Percentiles rank a stretch among this genome's conserved stretches.
Evolutionary conservation across 2,888 invertebrate species (phyloP).

Genomic region (Villa cingulata): DNA sequence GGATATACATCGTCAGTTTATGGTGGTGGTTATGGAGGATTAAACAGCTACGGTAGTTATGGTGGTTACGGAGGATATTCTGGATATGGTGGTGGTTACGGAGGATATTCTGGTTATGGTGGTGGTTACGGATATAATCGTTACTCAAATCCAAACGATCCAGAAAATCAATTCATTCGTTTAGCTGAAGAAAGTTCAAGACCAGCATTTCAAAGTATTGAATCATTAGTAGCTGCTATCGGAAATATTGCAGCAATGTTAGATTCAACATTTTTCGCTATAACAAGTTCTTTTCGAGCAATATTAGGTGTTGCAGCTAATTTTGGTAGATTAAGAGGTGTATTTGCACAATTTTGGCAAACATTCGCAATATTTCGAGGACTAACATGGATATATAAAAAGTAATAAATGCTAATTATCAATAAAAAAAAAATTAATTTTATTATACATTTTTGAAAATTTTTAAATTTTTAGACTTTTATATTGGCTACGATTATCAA

Average conservation of each 20-base stretch:
- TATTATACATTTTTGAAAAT: background rate
- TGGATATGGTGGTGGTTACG: constrained; percentile 11
- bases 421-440: no score
- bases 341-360: constrained; percentile 77
- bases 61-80: constrained; percentile 27
- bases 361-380: constrained; percentile 71
- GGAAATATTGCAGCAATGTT: constrained; percentile 92
- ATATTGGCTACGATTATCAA: constrained; percentile 30
- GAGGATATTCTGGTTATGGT: constrained; percentile 20
- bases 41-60: constrained; percentile 21
- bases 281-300: constrained; percentile 90
- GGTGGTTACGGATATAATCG: no score
- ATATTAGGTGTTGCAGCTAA: constrained; percentile 94
- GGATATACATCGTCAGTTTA: constrained; percentile 7
- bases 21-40: constrained; percentile 20
- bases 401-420: constrained; percentile 29
- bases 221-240: constrained; percentile 80
- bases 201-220: constrained; percentile 88
- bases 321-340: constrained; percentile 66
- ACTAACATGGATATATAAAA: constrained; percentile 64
- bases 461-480: constrained; percentile 22
- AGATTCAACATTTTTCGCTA: constrained; percentile 89
- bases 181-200: constrained; percentile 83
- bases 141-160: constrained; percentile 24
- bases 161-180: constrained; percentile 54